Conservation (phyloP, 2,888 invertebrate genomes). For the Epinotia ramella region DNA sequence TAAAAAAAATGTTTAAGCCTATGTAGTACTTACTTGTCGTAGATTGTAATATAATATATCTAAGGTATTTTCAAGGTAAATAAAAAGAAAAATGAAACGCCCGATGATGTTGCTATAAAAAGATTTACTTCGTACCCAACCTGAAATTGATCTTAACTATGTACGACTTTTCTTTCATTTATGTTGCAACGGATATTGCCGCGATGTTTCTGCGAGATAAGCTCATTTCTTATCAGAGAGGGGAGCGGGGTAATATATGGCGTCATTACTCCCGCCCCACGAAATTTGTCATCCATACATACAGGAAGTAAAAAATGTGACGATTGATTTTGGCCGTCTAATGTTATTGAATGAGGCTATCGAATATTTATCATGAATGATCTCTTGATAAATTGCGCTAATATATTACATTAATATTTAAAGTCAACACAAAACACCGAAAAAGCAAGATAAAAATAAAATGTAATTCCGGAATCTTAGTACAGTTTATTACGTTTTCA, state of each 20-base stretch:
- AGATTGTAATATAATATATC: not conserved
- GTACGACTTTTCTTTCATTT: constrained; percentile 50
- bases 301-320: constrained; percentile 21
- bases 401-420: too few species aligned
- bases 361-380: not conserved
- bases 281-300: constrained; percentile 48
- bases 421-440: too few species aligned
- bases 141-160: not conserved
- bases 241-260: constrained; percentile 61
- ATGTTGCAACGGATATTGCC: constrained; percentile 62
- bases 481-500: too few species aligned
- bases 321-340: constrained; percentile 27
- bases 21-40: not conserved
- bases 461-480: too few species aligned
- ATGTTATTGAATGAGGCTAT: not conserved
- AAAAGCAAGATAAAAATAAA: too few species aligned
- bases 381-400: not conserved
- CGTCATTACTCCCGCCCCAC: constrained; percentile 52
- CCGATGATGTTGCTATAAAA: not conserved
- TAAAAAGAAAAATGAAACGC: not conserved
- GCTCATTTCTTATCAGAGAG: constrained; percentile 68
- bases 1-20: too few species aligned
- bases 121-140: not conserved
- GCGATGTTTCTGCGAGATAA: constrained; percentile 68
- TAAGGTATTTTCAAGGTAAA: not conserved